Evolutionary conservation across 1,140 invertebrate genomes (phyloP), one percentile per base, ranked within the genome.

Genomic region (Zaprionus camerounensis): DNA sequence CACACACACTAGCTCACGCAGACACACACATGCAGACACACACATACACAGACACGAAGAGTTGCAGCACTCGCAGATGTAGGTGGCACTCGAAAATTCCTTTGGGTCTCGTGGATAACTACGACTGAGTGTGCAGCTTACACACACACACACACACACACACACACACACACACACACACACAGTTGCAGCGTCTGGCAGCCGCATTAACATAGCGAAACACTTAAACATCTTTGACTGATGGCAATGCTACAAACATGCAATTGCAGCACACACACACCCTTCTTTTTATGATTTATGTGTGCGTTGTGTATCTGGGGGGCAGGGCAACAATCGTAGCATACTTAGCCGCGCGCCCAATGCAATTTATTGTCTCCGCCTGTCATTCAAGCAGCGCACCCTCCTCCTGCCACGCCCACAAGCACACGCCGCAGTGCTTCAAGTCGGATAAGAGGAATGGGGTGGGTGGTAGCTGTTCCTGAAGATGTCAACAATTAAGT

Each of bases 171-270:
- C 5, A 57, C 51, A 69, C 26, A 69, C 17, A 63, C 5, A 57
- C 51, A 62, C 13, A 66, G 22, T 34, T 65, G 49, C 38, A 66
- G 20, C 22, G 66, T 22, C 26, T 46, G 56, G 41, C 63, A 49
- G 26, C 73, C 69, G 76, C 80, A 85, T 85, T 85, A 85, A 87
- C 82, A 86, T 86, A 74, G 77, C 82, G 76, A 83, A 80, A 83
- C 84, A 86, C 80, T 86, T 88, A 87, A 86, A 72, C 83, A 77
- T 78, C 77, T 87, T 87, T 86, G 83, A 86, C 84, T 81, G 80
- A 86, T 84, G 81, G 81, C 81, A 56, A 76, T 86, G 80, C 38
- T 26, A 24, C 22, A 66, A 68, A 66, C 76, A 82, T 76, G 82
- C 82, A 86, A 51, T 76, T 82, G 24, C 65, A 66, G 71, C 26